Conservation (phyloP, 2,113 vertebrate genomes). For the Osmerus mordax region DNA sequence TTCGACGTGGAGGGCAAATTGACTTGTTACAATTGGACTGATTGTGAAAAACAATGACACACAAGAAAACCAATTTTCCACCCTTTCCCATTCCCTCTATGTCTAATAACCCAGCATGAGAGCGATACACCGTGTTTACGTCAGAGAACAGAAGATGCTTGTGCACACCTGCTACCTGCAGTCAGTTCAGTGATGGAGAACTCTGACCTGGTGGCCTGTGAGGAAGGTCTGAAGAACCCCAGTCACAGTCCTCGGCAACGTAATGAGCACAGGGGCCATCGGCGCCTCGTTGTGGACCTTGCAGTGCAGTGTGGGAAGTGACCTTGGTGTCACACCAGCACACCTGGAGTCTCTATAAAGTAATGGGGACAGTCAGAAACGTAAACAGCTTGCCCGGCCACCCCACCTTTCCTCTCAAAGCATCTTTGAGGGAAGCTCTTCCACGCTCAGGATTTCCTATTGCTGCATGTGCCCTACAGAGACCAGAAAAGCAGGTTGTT, state of each 20-base stretch:
- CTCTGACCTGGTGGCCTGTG: constrained; percentile 40
- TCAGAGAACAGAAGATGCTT: constrained; percentile 16
- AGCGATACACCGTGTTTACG: background rate
- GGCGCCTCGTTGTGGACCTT: background rate
- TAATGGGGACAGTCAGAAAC: constrained; percentile 5
- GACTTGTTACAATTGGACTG: background rate
- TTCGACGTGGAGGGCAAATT: background rate
- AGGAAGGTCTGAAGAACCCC: background rate
- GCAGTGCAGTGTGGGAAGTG: constrained; percentile 32
- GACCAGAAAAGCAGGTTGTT: background rate
- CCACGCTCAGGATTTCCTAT: constrained; percentile 4
- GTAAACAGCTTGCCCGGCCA: background rate
- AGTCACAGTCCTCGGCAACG: constrained; percentile 15
- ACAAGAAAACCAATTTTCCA: background rate
- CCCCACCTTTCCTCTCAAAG: background rate
- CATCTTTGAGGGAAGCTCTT: background rate
- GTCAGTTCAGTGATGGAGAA: constrained; percentile 1
- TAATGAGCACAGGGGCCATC: constrained; percentile 55
- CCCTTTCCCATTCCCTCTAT: background rate
- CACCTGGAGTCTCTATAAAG: constrained; percentile 54
- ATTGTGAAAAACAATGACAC: background rate
- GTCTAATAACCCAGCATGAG: background rate
- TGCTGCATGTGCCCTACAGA: background rate
- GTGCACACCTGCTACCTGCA: constrained; percentile 56
- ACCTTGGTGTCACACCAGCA: constrained; percentile 33